A percentile compares a stretch with the other conserved stretches of the same genome.
These are phyloP conservation scores for Stegana nigrithorax DNA, from an alignment of 2,888 invertebrate species.

Conservation along the genomic window DNA sequence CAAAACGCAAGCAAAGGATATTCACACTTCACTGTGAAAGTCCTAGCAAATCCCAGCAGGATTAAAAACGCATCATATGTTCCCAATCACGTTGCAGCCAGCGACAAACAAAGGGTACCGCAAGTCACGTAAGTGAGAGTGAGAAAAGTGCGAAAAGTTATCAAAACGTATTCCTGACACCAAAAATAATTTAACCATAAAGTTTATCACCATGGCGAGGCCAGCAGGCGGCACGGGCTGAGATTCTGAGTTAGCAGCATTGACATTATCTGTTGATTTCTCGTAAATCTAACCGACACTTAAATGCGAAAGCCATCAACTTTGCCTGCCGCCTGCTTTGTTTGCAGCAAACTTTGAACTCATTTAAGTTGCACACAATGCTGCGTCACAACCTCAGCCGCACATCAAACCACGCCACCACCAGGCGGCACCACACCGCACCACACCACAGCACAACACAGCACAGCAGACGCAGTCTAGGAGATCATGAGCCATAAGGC, in stretches of 20 bases:
- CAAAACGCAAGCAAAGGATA: background rate
- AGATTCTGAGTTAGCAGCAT: no score
- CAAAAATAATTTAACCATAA: slow-evolving; percentile 41
- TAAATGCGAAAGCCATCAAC: slow-evolving; percentile 36
- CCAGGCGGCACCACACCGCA: no score
- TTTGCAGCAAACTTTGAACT: slow-evolving; percentile 1
- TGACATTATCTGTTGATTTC: slow-evolving; percentile 56
- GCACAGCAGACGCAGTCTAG: background rate
- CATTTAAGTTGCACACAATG: no score
- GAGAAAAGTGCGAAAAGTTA: slow-evolving; percentile 44
- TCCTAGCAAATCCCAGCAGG: no score
- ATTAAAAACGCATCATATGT: no score
- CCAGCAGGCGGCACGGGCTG: no score
- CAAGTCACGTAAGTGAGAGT: slow-evolving; percentile 18
- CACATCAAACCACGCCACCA: no score
- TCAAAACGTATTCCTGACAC: slow-evolving; percentile 30
- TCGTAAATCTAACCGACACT: slow-evolving; percentile 44
- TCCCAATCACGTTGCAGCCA: slow-evolving; percentile 3
- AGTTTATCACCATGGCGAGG: slow-evolving; percentile 18
- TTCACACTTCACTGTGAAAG: slow-evolving; percentile 27
- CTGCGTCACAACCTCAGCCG: background rate
- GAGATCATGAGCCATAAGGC: no score
- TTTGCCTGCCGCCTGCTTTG: no score
- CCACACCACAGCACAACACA: no score
- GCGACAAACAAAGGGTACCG: slow-evolving; percentile 17